Percentiles rank a stretch among this genome's conserved stretches.
Evolutionary conservation across 1,140 invertebrate species (phyloP).

Genomic region (Drosophila pseudoobscura): DNA sequence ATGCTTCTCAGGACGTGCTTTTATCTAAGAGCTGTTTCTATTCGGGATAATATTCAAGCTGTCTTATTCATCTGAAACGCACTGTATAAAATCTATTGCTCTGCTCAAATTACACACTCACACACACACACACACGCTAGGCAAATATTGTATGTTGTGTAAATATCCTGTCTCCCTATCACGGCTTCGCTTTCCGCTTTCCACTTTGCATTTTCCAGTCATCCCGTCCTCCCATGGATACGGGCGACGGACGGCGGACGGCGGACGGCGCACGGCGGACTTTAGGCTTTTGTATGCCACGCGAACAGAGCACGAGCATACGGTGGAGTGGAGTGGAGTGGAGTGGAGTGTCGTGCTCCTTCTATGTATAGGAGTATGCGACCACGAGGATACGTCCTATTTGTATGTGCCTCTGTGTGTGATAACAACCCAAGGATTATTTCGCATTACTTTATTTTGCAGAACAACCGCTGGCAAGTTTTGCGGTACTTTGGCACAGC

Average conservation of each 20-base stretch:
- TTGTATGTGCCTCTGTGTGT: constrained; percentile 59
- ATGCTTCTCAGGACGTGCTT: too few species aligned
- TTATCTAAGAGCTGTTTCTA: too few species aligned
- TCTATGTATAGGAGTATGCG: background rate
- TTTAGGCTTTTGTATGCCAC: constrained; percentile 69
- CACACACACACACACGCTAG: constrained; percentile 33
- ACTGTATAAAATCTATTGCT: constrained; percentile 55
- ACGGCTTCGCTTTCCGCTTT: constrained; percentile 59
- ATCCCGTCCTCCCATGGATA: constrained; percentile 3
- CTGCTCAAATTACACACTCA: constrained; percentile 51
- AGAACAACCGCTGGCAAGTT: constrained; percentile 76
- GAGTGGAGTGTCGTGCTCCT: background rate
- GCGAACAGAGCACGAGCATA: constrained; percentile 49
- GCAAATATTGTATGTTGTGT: constrained; percentile 72
- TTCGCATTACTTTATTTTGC: constrained; percentile 80
- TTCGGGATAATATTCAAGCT: too few species aligned
- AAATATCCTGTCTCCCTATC: constrained; percentile 71
- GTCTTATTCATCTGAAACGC: background rate
- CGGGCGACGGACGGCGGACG: too few species aligned
- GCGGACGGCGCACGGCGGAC: background rate
- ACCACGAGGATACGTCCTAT: background rate
- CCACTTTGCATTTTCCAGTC: constrained; percentile 76
- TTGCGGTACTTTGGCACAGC: constrained; percentile 71
- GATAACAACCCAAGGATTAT: constrained; percentile 80
- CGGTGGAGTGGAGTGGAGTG: constrained; percentile 1